Evolutionary conservation across 2,888 invertebrate species (phyloP), one percentile per base, ranked within the genome.

Genomic region (Cremastinae sp.): DNA sequence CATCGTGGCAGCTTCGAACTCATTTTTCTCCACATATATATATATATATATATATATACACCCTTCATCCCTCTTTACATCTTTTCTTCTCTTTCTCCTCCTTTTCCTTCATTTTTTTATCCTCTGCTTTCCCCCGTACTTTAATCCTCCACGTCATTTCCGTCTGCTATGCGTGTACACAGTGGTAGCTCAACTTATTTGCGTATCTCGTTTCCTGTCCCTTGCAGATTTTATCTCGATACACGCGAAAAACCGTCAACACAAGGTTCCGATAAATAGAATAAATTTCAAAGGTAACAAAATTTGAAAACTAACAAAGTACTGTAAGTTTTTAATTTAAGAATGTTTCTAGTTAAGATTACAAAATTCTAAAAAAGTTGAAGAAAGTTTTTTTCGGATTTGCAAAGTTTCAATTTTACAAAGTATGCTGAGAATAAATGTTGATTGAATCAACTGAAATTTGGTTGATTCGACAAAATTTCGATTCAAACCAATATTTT

Each of bases 101-200:
- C n/a, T n/a, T n/a, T n/a, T 22, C 0, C 0, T 41, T 20, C 65
- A 71, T 54, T 65, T n/a, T 58, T 20, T 69, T 41, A 38, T 58
- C 64, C 16, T 43, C 38, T 10, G 12, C 14, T 20, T 14, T 16
- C 14, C 41, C 9, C 20, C 5, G 53, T 34, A 41, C 34, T 9
- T 41, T 36, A 41, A n/a, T n/a, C n/a, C n/a, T n/a, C n/a, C n/a
- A n/a, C n/a, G n/a, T n/a, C 5, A 28, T 28, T 28, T 28, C 28
- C 28, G 2, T 5, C 2, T 28, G 28, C 28, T n/a, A n/a, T n/a
- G 28, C 28, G 28, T 28, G 28, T 28, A 28, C 59, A 45, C 47
- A 16, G 16, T 36, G 53, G 70, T 64, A 45, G 58, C n/a, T n/a
- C n/a, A 70, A 53, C 74, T 70, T 22, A 74, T 74, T 74, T 69